phyloP scores from a whole-genome alignment of 2,888 invertebrate genomes.

The Caenorhabditis sp. region DNA sequence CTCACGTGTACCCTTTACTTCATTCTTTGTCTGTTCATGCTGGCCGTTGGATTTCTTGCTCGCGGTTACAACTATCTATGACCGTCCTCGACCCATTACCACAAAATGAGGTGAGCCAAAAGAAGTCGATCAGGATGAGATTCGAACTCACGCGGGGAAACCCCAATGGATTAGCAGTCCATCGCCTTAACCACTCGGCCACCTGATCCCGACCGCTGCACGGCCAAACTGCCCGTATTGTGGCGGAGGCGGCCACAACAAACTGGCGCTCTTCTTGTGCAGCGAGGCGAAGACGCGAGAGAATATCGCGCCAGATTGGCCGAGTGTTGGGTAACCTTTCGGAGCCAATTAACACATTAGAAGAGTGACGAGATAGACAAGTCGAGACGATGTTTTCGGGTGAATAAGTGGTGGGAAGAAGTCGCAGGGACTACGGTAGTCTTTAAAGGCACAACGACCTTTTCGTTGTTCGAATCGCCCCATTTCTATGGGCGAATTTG shows the following conservation, averaged over 20 bases:
- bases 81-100: no score
- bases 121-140: slow-evolving; percentile 72
- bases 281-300: neutral
- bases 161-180: slow-evolving; percentile 79
- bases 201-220: slow-evolving; percentile 62
- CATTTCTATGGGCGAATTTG: no score
- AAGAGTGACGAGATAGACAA: slow-evolving; percentile 4
- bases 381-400: neutral
- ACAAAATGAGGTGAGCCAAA: no score
- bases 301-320: slow-evolving; percentile 29
- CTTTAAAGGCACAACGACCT: no score
- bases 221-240: neutral
- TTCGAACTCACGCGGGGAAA: slow-evolving; percentile 78
- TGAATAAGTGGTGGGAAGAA: no score
- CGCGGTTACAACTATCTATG: no score
- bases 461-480: no score
- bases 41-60: no score
- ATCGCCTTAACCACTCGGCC: slow-evolving; percentile 79
- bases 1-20: no score
- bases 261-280: neutral
- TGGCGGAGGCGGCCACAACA: neutral
- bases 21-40: no score
- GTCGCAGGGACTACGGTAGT: no score
- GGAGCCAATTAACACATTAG: slow-evolving; percentile 40
- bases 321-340: slow-evolving; percentile 3